A percentile compares a stretch with the other conserved stretches of the same genome.
Evolutionary conservation across 2,113 vertebrate genomes (phyloP).

Genomic region (Rhombomys opimus): DNA sequence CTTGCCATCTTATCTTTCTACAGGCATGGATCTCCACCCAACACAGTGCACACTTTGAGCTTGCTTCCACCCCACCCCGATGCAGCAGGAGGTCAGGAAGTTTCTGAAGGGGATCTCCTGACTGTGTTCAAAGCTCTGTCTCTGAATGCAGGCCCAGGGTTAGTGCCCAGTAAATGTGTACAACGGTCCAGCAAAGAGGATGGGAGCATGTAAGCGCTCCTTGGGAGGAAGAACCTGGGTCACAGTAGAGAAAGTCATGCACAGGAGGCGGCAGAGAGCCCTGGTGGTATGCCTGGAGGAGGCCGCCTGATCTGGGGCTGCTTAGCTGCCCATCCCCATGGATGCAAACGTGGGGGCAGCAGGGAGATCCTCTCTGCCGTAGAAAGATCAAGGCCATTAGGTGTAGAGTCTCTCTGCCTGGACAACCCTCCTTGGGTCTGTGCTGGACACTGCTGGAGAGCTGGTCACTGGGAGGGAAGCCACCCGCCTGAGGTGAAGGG

Average conservation of each 20-base stretch:
- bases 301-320: too few relatives aligned
- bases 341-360: accelerated
- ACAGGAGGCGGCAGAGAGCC: neutral
- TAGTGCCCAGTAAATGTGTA: neutral
- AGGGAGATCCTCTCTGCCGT: neutral
- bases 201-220: neutral
- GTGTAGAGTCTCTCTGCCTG: too few relatives aligned
- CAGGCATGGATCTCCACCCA: neutral
- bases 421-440: neutral
- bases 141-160: neutral
- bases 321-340: neutral
- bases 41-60: accelerated
- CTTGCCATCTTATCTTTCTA: neutral
- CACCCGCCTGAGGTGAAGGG: neutral
- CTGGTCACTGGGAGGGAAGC: neutral
- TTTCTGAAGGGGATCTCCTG: accelerated
- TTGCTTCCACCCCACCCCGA: accelerated
- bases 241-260: neutral
- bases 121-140: neutral
- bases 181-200: neutral
- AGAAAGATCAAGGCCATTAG: neutral
- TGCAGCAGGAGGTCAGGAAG: too few relatives aligned
- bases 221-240: neutral
- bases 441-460: neutral
- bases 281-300: neutral